Evolutionary conservation across 2,888 invertebrate species (phyloP), one percentile per base, ranked within the genome.

Genomic region (Netelia virgata): DNA sequence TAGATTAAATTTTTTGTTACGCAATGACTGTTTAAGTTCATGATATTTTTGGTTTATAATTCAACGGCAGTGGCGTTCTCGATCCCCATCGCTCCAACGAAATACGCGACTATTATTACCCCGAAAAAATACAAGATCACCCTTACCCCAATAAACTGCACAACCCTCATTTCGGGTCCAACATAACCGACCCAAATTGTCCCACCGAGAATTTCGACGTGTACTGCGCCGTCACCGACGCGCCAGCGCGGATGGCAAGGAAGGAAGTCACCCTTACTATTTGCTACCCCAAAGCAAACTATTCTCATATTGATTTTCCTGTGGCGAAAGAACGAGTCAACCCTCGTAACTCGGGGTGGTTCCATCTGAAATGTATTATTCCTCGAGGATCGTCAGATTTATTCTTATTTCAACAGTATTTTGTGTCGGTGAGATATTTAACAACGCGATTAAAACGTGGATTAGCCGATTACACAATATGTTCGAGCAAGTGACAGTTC

Each of bases 341-440:
- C 85, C 78, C 85, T 87, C 83, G 85, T 85, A 57, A 73, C 63
- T 84, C 84, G 73, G 87, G 77, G 84, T 85, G 85, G 85, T 82
- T 80, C 79, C 79, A 79, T 57, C 3, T 87, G 92, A 89, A 90
- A 93, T 93, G 93, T 90, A 91, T 88, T 89, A 89, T 87, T 91
- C 85, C 83, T 87, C 90, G 76, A 91, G 89, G 86, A 84, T 93
- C 75, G 87, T 88, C 68, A 88, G 91, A 73, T 89, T 91, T 79
- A 87, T 93, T 28, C 89, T 93, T 61, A 89, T 92, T 86, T 93
- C 93, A 14, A 85, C 90, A 66, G 87, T 92, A 20, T 89, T 93
- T 86, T 93, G 91, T 86, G 86, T 92, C 47, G 93, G 93, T 93
- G 88, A 91, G 91, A 36, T 53, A 36, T n/a, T 43, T 8, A 63